These are phyloP conservation scores for Macrotus californicus DNA, from an alignment of 2,113 vertebrate species.

Conservation along the genomic window DNA sequence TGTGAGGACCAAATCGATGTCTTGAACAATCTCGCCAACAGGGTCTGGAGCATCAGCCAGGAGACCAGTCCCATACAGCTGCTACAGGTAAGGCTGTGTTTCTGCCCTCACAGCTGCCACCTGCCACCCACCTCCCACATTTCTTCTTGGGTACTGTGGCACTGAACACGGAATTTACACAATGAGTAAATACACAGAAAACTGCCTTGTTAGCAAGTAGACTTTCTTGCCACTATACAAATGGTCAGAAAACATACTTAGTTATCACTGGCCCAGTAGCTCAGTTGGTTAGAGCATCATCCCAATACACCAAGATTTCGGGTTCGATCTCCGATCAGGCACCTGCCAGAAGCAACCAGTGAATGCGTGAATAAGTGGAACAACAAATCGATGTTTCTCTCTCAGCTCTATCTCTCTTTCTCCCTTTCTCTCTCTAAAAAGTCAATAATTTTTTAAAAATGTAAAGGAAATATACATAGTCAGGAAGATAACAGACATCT, in stretches of 20 bases:
- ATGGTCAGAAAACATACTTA: not conserved
- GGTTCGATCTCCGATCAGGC: too few species aligned
- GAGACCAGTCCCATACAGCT: slow-evolving; percentile 65
- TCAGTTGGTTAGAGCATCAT: too few species aligned
- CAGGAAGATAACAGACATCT: not conserved
- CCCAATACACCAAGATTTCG: too few species aligned
- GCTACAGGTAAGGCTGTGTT: slow-evolving; percentile 74
- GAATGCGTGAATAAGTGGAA: not conserved
- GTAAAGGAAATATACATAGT: not conserved
- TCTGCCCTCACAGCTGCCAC: not conserved
- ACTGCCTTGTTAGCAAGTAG: not conserved
- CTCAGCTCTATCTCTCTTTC: too few species aligned
- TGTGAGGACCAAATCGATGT: slow-evolving; percentile 58
- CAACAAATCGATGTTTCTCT: too few species aligned
- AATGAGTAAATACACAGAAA: not conserved
- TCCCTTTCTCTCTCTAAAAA: too few species aligned
- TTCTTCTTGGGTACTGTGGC: not conserved
- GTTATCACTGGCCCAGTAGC: not conserved
- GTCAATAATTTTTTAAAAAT: too few species aligned
- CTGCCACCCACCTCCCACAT: not conserved
- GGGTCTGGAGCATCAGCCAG: slow-evolving; percentile 65
- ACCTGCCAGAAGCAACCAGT: too few species aligned
- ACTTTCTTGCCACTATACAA: not conserved
- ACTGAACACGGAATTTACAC: not conserved
- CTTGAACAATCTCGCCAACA: slow-evolving; percentile 56